Conservation (phyloP, 2,797 vertebrate genomes). For the Tragelaphus oryx region DNA sequence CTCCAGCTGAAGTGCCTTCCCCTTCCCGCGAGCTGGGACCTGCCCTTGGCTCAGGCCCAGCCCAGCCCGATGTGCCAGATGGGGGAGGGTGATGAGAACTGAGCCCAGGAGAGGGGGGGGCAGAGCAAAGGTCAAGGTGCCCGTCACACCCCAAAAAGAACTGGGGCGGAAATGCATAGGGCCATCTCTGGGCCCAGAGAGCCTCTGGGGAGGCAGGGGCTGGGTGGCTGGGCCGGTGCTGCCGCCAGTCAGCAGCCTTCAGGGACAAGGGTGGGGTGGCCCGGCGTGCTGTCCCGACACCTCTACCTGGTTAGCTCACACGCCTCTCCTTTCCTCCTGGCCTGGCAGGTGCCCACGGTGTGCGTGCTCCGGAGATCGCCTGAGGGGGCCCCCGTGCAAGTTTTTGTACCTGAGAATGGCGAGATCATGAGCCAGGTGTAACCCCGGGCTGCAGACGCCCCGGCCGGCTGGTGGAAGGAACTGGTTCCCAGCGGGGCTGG, state of each 20-base stretch:
- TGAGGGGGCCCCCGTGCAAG: conserved; percentile 80
- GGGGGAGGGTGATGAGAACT: conserved; percentile 22
- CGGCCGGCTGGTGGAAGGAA: background rate
- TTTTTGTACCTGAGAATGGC: conserved; percentile 85
- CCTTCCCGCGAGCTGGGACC: conserved; percentile 39
- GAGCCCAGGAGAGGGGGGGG: background rate
- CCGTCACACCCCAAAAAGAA: background rate
- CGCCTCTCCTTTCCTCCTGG: background rate
- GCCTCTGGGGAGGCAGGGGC: too few species aligned
- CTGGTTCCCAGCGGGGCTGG: background rate
- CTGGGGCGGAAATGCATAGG: background rate
- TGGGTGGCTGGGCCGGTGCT: background rate
- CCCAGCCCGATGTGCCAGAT: conserved; percentile 15
- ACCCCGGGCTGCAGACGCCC: background rate
- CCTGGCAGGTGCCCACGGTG: conserved; percentile 81
- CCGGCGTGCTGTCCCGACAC: rapidly evolving
- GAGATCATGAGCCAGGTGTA: conserved; percentile 89
- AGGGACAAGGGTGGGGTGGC: background rate
- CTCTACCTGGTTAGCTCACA: background rate
- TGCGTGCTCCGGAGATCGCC: conserved; percentile 79
- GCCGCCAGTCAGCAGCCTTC: too few species aligned
- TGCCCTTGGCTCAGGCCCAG: conserved; percentile 37
- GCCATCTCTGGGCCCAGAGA: background rate
- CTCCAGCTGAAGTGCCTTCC: conserved; percentile 3
- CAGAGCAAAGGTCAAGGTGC: background rate